Conservation (phyloP, 2,888 invertebrate genomes). For the Metalampra italica region DNA sequence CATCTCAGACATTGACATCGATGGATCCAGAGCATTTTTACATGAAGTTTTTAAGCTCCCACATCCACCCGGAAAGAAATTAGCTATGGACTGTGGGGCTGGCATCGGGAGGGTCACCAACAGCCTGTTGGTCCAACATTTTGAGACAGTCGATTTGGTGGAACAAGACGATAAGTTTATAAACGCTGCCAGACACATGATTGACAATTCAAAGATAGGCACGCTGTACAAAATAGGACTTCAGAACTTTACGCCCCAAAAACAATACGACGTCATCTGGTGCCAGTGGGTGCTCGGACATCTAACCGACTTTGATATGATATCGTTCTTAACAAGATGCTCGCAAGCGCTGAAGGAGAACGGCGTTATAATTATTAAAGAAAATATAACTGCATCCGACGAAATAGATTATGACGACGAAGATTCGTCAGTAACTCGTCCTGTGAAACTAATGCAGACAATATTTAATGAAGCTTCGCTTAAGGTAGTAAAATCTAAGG, state of each 20-base stretch:
- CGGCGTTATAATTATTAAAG: conserved; percentile 57
- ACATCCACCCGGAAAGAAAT: conserved; percentile 72
- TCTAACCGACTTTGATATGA: conserved; percentile 89
- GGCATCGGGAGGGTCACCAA: conserved; percentile 97
- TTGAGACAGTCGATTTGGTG: conserved; percentile 91
- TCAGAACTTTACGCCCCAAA: conserved; percentile 89
- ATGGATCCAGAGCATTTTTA: conserved; percentile 90
- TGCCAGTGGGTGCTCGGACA: conserved; percentile 97
- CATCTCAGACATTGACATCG: conserved; percentile 91
- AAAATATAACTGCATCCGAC: conserved; percentile 87
- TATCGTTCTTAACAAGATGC: conserved; percentile 84
- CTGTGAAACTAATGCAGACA: conserved; percentile 78
- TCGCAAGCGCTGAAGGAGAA: conserved; percentile 54
- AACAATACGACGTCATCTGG: conserved; percentile 96
- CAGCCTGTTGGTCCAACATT: conserved; percentile 86
- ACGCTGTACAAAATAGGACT: conserved; percentile 84
- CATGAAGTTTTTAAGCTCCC: conserved; percentile 64
- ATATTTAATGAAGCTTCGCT: conserved; percentile 86
- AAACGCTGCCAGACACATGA: conserved; percentile 80
- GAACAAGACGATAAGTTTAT: conserved; percentile 93
- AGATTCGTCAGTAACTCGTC: conserved; percentile 95
- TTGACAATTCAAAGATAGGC: conserved; percentile 79
- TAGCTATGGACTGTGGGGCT: conserved; percentile 96
- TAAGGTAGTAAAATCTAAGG: conserved; percentile 81
- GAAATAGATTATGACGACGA: conserved; percentile 84